Percentiles rank a stretch among this genome's conserved stretches.
These are phyloP conservation scores for Synergus umbraculus DNA, from an alignment of 2,888 invertebrate genomes.

Conservation along the genomic window DNA sequence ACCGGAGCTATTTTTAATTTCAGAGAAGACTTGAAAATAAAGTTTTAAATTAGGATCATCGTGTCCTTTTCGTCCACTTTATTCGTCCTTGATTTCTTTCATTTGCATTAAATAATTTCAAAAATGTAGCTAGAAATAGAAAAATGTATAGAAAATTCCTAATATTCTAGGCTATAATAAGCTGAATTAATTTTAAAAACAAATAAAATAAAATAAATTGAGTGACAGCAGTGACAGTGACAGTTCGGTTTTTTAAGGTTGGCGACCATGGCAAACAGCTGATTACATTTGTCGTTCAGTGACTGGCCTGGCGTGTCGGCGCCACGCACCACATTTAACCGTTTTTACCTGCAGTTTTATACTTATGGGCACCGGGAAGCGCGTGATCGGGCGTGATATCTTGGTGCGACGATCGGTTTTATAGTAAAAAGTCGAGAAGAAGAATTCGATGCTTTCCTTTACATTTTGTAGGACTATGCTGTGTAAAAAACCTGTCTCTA, in stretches of 20 bases:
- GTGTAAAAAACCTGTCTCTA: background rate
- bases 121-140: background rate
- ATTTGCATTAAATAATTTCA: too few relatives aligned
- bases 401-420: background rate
- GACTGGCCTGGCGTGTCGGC: background rate
- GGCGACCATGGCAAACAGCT: background rate
- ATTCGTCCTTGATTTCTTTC: too few relatives aligned
- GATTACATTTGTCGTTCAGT: background rate
- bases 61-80: too few relatives aligned
- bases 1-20: too few relatives aligned
- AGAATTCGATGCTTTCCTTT: background rate
- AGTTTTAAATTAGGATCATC: too few relatives aligned
- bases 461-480: constrained; percentile 15
- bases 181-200: background rate
- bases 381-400: background rate
- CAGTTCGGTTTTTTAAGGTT: background rate
- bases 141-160: background rate
- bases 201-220: background rate
- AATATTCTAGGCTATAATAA: background rate
- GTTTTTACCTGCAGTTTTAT: too few relatives aligned
- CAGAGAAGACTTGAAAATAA: too few relatives aligned
- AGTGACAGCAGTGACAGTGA: background rate
- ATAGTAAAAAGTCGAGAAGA: background rate
- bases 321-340: constrained; percentile 6
- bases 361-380: constrained; percentile 8